phyloP scores from a whole-genome alignment of 2,888 invertebrate genomes.

The Ichneumoninae sp. region DNA sequence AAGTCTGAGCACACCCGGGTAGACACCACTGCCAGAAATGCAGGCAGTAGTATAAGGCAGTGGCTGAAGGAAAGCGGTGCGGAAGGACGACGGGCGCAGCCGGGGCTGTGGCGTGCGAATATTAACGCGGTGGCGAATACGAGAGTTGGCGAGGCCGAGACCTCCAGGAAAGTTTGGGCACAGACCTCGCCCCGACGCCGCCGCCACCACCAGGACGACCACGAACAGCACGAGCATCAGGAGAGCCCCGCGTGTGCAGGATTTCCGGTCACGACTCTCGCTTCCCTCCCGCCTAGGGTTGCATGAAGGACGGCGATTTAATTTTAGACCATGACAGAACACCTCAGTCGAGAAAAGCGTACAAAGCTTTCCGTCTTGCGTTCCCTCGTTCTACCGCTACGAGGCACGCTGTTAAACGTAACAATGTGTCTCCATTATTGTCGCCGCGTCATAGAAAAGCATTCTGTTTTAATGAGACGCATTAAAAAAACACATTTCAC shows the following conservation, averaged over 20 bases:
- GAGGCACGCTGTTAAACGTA: conserved; percentile 6
- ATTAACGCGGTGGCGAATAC: conserved; percentile 67
- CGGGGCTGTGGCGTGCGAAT: conserved; percentile 65
- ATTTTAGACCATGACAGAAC: conserved; percentile 59
- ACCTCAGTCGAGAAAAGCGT: conserved; percentile 47
- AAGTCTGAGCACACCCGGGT: conserved; percentile 37
- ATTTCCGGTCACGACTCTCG: conserved; percentile 67
- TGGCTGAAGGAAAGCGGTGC: conserved; percentile 52
- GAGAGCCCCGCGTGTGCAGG: conserved; percentile 60
- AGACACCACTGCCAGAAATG: conserved; percentile 29
- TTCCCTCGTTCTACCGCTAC: background rate
- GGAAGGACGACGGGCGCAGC: conserved; percentile 61
- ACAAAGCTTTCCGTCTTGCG: conserved; percentile 23
- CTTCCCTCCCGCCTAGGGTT: conserved; percentile 46
- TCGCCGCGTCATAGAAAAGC: background rate
- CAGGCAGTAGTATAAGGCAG: conserved; percentile 31
- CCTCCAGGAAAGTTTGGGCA: conserved; percentile 60
- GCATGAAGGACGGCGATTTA: conserved; percentile 64
- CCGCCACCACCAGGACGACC: conserved; percentile 35
- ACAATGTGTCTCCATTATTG: background rate
- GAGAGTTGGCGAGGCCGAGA: conserved; percentile 65
- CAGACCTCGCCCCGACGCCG: conserved; percentile 55
- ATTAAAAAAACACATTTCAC: background rate
- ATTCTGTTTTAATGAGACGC: background rate
- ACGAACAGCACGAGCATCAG: conserved; percentile 25